Percentiles rank a stretch among this genome's conserved stretches.
Conservation (phyloP, 2,888 invertebrate genomes). For the Coleophora deauratella region DNA sequence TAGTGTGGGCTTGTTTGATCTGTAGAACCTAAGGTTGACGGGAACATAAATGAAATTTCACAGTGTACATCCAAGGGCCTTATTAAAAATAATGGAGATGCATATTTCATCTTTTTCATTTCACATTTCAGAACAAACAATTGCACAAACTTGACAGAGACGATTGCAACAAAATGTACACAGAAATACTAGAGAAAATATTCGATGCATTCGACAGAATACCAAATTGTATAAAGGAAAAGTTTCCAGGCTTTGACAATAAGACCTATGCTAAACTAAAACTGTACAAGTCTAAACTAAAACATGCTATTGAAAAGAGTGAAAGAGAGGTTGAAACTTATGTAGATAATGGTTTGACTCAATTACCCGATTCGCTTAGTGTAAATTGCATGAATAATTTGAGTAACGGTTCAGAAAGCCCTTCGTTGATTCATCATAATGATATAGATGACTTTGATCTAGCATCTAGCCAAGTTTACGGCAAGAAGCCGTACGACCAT, state of each 20-base stretch:
- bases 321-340: too few species aligned
- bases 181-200: slow-evolving; percentile 77
- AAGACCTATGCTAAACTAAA: slow-evolving; percentile 73
- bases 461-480: slow-evolving; percentile 23
- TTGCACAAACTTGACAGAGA: slow-evolving; percentile 30
- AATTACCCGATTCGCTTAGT: slow-evolving; percentile 17
- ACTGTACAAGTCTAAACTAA: slow-evolving; percentile 73
- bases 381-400: slow-evolving; percentile 17
- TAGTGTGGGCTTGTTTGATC: too few species aligned
- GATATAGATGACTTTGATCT: slow-evolving; percentile 39
- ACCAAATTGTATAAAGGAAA: slow-evolving; percentile 74
- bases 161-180: slow-evolving; percentile 67
- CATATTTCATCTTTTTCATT: too few species aligned
- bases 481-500: slow-evolving; percentile 17
- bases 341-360: slow-evolving; percentile 29
- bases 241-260: slow-evolving; percentile 75
- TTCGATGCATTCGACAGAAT: slow-evolving; percentile 76
- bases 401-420: slow-evolving; percentile 23
- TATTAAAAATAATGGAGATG: too few species aligned
- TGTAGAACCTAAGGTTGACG: too few species aligned
- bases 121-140: slow-evolving; percentile 24
- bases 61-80: too few species aligned
- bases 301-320: slow-evolving; percentile 53
- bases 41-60: too few species aligned
- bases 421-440: slow-evolving; percentile 24